Evolutionary conservation across 2,113 vertebrate species (phyloP).

Genomic region (Rhagologus leucostigma): DNA sequence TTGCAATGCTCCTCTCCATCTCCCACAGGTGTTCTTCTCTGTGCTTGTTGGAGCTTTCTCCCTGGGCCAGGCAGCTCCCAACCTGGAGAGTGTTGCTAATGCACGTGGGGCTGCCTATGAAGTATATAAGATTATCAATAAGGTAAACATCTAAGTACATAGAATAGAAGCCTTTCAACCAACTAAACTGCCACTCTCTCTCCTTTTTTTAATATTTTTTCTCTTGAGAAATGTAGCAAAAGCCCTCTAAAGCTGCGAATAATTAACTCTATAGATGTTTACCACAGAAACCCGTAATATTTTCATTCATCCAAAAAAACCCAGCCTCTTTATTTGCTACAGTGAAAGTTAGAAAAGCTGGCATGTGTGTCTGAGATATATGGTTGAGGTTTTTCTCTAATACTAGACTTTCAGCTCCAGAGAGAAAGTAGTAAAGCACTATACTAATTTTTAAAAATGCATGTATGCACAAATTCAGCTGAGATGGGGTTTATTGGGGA

Average conservation of each 20-base stretch:
- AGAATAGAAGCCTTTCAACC: background rate
- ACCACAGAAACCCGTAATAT: background rate
- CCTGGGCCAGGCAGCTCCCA: conserved; percentile 76
- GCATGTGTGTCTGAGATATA: background rate
- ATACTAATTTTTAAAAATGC: background rate
- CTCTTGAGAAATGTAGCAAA: background rate
- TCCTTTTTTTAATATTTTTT: too few relatives aligned
- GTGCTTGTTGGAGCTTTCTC: conserved; percentile 75
- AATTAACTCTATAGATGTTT: background rate
- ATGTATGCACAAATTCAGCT: background rate
- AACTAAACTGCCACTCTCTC: background rate
- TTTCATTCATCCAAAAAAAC: background rate
- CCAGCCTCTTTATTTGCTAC: background rate
- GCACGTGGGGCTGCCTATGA: conserved; percentile 81
- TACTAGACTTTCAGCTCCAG: background rate
- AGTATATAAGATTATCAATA: conserved; percentile 79
- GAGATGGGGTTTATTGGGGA: background rate
- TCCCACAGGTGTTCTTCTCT: conserved; percentile 77
- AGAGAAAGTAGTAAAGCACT: background rate
- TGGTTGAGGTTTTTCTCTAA: background rate
- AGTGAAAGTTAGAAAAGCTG: background rate
- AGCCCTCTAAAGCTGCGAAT: background rate
- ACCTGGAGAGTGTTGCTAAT: conserved; percentile 77
- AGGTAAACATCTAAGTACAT: conserved; percentile 45
- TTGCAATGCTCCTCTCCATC: accelerated